Base-by-base conservation (phyloP, 1,140 invertebrate species). In the Holcopasites calliopsidis region DNA sequence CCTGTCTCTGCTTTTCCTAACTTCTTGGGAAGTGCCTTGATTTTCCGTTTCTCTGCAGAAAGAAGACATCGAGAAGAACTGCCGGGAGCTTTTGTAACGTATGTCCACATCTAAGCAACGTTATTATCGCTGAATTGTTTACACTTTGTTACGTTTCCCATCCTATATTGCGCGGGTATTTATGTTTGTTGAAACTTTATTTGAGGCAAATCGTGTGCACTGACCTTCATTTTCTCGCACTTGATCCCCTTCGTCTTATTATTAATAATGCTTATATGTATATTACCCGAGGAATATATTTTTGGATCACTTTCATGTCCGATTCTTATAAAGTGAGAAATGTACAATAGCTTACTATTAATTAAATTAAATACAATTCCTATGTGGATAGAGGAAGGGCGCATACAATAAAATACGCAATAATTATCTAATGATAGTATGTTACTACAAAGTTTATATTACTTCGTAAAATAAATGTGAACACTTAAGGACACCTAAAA, bases 11-110 rank as follows among this genome's bases (percentile, higher is more conserved):
- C 8, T 60, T 26, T 11, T 10, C 21, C 11, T 28, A 80, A 71
- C 78, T 80, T 76, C 28, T 26, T n/a, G n/a, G 33, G 33, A 76
- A 61, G 47, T 71, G 58, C 76, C 71, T 70, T 66, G 54, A 71
- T 52, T 65, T 65, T 70, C 65, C 26, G 50, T 71, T 57, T 55
- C 26, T 21, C 5, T 13, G 11, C 16, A 0, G 8, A 11, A 1
- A 11, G 2, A 11, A 44, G 35, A 35, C 23, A 44, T 47, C 50
- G 35, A 79, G 38, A 54, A 71, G 40, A 75, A 79, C 13, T 65
- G 49, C 16, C 13, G n/a, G 28, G 42, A 76, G 70, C n/a, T 79
- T 76, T 65, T 40, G 26, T 16, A 7, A 35, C 13, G n/a, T 28
- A 18, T 23, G 10, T 47, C 26, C 26, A 10, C 35, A 7, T 26